Conservation (phyloP, 2,797 vertebrate genomes). For the Malurus splendens region DNA sequence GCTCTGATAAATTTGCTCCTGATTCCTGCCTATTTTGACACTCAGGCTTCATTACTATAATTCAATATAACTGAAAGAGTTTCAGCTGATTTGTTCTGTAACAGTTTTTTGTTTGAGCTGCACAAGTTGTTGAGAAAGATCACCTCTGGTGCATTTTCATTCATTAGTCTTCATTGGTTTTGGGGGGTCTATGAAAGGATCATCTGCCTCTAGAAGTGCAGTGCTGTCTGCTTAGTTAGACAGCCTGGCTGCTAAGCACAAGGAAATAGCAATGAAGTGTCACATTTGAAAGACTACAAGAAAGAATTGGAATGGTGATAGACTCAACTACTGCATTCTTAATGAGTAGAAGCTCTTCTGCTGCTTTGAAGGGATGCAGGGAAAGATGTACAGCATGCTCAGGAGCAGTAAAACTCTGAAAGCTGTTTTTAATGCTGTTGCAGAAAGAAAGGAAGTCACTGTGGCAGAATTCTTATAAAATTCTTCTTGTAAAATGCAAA, state of each 20-base stretch:
- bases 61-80: neutral
- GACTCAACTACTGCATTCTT: neutral
- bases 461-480: neutral
- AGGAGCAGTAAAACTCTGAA: neutral
- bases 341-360: neutral
- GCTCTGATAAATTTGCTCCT: neutral
- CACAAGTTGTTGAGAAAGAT: neutral
- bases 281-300: neutral
- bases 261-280: neutral
- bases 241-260: neutral
- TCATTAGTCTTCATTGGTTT: neutral
- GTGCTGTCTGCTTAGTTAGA: neutral
- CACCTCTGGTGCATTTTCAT: neutral
- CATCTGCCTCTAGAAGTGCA: neutral
- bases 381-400: neutral
- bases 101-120: neutral
- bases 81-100: neutral
- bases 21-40: neutral
- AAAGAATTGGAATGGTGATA: neutral
- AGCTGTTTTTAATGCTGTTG: neutral
- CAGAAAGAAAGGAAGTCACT: neutral
- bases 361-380: neutral
- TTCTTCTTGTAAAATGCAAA: neutral
- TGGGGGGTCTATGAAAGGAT: neutral
- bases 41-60: neutral